These are phyloP conservation scores for Pachliopta kotzebuea DNA, from an alignment of 2,888 invertebrate species.

Conservation along the genomic window DNA sequence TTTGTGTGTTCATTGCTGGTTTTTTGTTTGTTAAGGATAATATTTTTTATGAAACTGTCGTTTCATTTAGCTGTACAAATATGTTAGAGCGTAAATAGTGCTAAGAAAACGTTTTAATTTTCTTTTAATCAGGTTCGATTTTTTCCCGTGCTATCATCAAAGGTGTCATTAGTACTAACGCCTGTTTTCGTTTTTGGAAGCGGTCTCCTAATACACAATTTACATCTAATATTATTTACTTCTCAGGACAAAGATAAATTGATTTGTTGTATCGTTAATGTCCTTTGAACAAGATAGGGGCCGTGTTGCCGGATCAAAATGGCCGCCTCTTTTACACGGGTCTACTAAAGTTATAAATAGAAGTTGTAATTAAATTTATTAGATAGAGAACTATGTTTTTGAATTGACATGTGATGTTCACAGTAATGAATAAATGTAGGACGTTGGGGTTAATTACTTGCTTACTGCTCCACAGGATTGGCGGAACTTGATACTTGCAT, in stretches of 20 bases:
- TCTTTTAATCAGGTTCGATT: no score
- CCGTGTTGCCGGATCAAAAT: neutral
- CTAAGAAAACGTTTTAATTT: no score
- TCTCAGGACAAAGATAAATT: neutral
- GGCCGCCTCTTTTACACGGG: neutral
- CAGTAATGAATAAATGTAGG: conserved; percentile 17
- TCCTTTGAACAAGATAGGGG: neutral
- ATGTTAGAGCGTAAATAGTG: no score
- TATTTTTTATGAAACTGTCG: no score
- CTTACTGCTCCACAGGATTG: conserved; percentile 3
- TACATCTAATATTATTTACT: no score
- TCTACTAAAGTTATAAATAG: neutral
- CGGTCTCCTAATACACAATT: no score
- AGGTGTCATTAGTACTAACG: no score
- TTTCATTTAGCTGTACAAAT: no score
- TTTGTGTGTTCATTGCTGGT: no score
- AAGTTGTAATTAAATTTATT: neutral
- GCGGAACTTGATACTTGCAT: neutral
- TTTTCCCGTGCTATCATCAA: no score
- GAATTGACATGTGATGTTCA: neutral
- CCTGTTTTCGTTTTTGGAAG: no score
- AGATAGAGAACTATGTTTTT: conserved; percentile 4
- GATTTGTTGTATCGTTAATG: neutral
- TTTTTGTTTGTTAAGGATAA: no score
- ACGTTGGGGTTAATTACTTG: conserved; percentile 12